These are phyloP conservation scores for Taeniopygia guttata DNA, from an alignment of 2,797 vertebrate genomes.

Conservation along the genomic window DNA sequence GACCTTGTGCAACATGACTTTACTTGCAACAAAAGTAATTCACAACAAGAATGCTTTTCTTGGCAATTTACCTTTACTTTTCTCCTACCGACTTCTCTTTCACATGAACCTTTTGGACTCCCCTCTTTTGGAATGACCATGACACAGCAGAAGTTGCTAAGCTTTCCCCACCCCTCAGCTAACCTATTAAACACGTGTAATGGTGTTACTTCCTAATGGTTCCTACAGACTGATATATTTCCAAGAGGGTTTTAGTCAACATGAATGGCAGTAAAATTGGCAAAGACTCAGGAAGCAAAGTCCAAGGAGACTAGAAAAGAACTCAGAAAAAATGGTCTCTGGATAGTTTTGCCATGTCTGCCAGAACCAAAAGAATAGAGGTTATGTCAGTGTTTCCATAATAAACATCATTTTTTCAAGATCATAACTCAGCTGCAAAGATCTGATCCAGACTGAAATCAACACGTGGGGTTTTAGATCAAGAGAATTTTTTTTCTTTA, in stretches of 20 bases:
- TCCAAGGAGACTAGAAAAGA: constrained; percentile 46
- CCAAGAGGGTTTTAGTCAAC: background rate
- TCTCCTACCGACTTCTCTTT: background rate
- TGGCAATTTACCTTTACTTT: constrained; percentile 31
- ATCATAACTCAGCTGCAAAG: constrained; percentile 31
- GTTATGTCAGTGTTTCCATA: constrained; percentile 63
- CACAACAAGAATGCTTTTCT: background rate
- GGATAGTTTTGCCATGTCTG: constrained; percentile 23
- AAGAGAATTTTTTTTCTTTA: background rate
- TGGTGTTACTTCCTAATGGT: constrained; percentile 17
- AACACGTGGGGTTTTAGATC: background rate
- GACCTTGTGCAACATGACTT: background rate
- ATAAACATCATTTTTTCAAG: constrained; percentile 49
- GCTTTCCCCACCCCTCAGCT: background rate
- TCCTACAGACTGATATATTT: constrained; percentile 34
- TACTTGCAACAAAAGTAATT: constrained; percentile 11
- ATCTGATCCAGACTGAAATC: constrained; percentile 36
- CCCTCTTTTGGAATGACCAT: constrained; percentile 33
- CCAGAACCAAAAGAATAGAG: constrained; percentile 43
- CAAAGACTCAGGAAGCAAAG: constrained; percentile 38
- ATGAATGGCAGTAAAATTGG: constrained; percentile 32
- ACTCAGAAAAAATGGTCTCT: constrained; percentile 45
- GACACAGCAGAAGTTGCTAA: constrained; percentile 39
- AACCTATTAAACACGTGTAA: constrained; percentile 27
- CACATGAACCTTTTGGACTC: background rate